Conservation (phyloP, 64 coral and sea anemone genomes). For the Platygyra sinensis region DNA sequence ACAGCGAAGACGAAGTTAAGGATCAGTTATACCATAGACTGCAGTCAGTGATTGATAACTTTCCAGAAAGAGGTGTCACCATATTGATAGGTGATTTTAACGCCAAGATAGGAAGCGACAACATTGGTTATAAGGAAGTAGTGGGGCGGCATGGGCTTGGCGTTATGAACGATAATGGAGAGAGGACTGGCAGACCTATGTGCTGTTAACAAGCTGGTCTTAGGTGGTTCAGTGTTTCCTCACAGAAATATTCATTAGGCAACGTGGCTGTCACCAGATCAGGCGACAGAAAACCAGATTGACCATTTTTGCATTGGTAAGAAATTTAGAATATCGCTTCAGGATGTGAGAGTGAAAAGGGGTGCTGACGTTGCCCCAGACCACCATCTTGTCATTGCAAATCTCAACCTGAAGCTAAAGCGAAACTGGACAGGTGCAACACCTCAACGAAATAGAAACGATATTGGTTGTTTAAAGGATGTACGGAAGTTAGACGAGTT, state of each 20-base stretch:
- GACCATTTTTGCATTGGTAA: conserved; percentile 40
- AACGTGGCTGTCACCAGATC: conserved; percentile 41
- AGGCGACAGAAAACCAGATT: conserved; percentile 24
- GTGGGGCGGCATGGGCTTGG: not conserved
- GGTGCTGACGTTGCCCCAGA: conserved; percentile 8
- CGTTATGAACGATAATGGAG: not conserved
- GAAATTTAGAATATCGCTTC: not conserved
- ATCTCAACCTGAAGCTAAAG: not conserved
- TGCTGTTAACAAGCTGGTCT: conserved; percentile 2
- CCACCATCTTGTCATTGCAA: not conserved
- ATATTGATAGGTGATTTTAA: not conserved
- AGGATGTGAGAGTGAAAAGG: conserved; percentile 1
- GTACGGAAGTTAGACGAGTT: not conserved
- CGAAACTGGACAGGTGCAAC: not conserved
- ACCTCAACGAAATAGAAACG: not conserved
- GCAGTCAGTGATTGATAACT: not conserved
- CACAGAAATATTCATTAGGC: conserved; percentile 22
- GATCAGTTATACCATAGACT: conserved; percentile 35
- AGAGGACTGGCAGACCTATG: conserved; percentile 28
- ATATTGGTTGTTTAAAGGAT: not conserved
- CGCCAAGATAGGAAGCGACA: not conserved
- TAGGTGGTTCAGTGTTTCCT: conserved; percentile 34
- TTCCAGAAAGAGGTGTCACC: not conserved
- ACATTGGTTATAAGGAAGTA: not conserved
- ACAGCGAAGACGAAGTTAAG: conserved; percentile 6